Evolutionary conservation across 2,888 invertebrate species (phyloP).

Genomic region (Lysandra coridon): DNA sequence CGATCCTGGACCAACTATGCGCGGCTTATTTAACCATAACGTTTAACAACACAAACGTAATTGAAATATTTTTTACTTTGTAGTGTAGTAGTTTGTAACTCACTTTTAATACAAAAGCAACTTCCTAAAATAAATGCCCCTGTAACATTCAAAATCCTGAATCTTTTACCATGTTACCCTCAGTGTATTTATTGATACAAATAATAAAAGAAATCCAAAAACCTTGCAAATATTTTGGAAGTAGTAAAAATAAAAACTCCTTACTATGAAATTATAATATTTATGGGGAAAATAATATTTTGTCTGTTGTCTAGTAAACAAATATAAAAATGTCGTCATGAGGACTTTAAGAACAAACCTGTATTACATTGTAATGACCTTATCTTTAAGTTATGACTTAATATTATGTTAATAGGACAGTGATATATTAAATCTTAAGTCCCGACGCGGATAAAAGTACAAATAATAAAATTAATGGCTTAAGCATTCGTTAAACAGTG

Average conservation of each 20-base stretch:
- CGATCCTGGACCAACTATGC: too few relatives aligned
- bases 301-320: neutral
- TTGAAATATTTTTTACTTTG: too few relatives aligned
- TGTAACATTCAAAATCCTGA: too few relatives aligned
- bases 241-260: neutral
- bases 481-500: neutral
- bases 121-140: too few relatives aligned
- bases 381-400: conserved; percentile 12
- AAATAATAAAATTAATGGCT: neutral
- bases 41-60: too few relatives aligned
- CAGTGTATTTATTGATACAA: too few relatives aligned
- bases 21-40: too few relatives aligned
- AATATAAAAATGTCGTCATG: conserved; percentile 18
- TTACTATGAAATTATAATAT: neutral
- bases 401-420: conserved; percentile 39
- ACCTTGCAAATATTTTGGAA: too few relatives aligned
- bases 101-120: too few relatives aligned
- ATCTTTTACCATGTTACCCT: too few relatives aligned
- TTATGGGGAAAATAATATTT: neutral
- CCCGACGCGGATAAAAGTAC: conserved; percentile 41
- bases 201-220: too few relatives aligned
- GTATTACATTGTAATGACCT: conserved; percentile 26
- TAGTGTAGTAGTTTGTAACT: too few relatives aligned
- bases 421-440: conserved; percentile 45
- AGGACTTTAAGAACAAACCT: conserved; percentile 15